Evolutionary conservation across 23 tunicate genomes (phyloP).

Genomic region (Styela plicata): DNA sequence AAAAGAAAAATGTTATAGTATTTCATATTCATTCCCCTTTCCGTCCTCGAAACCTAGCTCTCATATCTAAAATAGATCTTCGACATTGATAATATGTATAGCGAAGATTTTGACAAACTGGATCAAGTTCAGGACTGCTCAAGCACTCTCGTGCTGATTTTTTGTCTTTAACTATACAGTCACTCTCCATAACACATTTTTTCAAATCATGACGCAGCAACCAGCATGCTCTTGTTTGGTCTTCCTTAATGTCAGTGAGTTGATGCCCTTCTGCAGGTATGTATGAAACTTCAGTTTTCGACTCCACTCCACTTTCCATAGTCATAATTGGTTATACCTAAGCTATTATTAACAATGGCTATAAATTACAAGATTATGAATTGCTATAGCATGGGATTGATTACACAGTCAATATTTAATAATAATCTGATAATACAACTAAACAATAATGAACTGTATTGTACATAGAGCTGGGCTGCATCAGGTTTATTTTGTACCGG

Average conservation of each 20-base stretch:
- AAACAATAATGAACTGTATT: no score
- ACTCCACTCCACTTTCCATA: not conserved
- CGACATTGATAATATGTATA: conserved; percentile 69
- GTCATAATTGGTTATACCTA: no score
- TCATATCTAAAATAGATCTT: conserved; percentile 74
- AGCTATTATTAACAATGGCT: no score
- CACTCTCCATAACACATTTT: conserved; percentile 81
- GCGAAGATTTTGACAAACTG: conserved; percentile 44
- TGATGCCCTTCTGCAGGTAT: conserved; percentile 1
- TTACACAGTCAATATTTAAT: no score
- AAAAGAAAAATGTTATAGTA: no score
- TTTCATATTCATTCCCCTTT: conserved; percentile 58
- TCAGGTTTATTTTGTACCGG: no score
- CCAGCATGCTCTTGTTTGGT: conserved; percentile 64
- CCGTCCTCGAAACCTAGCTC: conserved; percentile 83
- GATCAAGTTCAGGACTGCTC: conserved; percentile 38
- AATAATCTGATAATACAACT: no score
- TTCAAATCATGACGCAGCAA: conserved; percentile 69
- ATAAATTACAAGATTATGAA: no score
- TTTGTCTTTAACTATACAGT: conserved; percentile 61
- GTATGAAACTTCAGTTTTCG: conserved; percentile 7
- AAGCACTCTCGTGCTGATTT: conserved; percentile 63
- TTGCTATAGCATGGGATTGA: no score
- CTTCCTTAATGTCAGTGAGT: conserved; percentile 1
- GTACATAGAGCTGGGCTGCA: no score